Conservation (phyloP, 2,888 invertebrate species). For the Drosophila anomalipes region DNA sequence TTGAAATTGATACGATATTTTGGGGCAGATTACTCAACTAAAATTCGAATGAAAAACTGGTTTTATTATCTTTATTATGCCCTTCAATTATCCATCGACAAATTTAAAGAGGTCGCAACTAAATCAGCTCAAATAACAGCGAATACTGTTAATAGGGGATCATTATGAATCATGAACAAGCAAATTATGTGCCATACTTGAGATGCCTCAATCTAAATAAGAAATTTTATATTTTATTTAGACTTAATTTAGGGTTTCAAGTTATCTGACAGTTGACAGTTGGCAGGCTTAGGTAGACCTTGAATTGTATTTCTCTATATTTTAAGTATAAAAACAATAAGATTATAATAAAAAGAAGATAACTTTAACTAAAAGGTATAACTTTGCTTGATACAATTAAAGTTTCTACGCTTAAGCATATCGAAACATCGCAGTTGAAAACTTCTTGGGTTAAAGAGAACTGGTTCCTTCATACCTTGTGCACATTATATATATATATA, state of each 20-base stretch:
- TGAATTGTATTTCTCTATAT: background rate
- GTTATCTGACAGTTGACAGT: background rate
- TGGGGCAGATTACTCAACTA: background rate
- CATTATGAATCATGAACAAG: conserved; percentile 42
- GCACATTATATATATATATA: conserved; percentile 26
- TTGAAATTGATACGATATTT: background rate
- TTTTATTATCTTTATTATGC: background rate
- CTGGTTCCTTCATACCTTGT: conserved; percentile 50
- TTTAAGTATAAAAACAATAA: background rate
- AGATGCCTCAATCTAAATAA: background rate
- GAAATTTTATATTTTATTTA: background rate
- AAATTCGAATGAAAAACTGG: background rate
- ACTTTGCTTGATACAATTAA: background rate
- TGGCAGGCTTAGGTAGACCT: background rate
- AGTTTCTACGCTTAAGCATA: background rate
- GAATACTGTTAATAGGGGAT: background rate
- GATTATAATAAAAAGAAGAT: background rate
- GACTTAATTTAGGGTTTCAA: background rate
- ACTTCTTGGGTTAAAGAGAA: conserved; percentile 19
- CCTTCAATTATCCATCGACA: conserved; percentile 1
- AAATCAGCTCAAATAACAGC: background rate
- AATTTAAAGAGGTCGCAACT: conserved; percentile 12
- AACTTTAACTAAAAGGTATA: background rate
- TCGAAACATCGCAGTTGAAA: background rate
- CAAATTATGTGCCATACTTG: conserved; percentile 9